Evolutionary conservation across 2,888 invertebrate species (phyloP).

Genomic region (Cheilosia scutellata): DNA sequence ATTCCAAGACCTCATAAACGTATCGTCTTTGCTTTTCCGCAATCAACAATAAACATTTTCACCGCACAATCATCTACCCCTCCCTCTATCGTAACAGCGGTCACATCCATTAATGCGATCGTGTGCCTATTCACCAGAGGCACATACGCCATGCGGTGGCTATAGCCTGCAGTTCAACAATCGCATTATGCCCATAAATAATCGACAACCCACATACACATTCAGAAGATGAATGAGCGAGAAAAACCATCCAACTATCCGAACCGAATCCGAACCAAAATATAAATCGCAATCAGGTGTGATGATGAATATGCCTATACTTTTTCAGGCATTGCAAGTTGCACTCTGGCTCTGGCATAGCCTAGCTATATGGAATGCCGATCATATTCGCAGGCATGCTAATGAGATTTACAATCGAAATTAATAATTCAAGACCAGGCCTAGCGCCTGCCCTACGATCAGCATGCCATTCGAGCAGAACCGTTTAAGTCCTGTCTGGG

Average conservation of each 20-base stretch:
- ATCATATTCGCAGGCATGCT: conserved; percentile 39
- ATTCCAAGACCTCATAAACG: conserved; percentile 46
- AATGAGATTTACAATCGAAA: conserved; percentile 28
- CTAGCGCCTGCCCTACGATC: conserved; percentile 43
- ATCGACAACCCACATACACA: conserved; percentile 25
- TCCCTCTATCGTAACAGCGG: neutral
- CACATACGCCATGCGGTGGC: conserved; percentile 19
- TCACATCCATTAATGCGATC: conserved; percentile 25
- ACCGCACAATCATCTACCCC: neutral
- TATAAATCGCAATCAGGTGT: conserved; percentile 66
- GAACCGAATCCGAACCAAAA: conserved; percentile 22
- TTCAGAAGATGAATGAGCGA: conserved; percentile 18
- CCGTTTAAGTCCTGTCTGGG: conserved; percentile 65
- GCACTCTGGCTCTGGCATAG: neutral
- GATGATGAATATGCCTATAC: conserved; percentile 35
- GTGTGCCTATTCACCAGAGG: conserved; percentile 20
- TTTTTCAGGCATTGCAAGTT: conserved; percentile 24
- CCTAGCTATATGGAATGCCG: neutral
- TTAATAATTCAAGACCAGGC: conserved; percentile 57
- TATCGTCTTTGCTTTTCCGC: conserved; percentile 9
- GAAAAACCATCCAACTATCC: conserved; percentile 18
- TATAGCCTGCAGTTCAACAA: conserved; percentile 26
- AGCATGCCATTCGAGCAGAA: conserved; percentile 45
- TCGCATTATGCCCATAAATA: conserved; percentile 39
- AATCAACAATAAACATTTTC: conserved; percentile 47